Base-by-base conservation (phyloP, 2,888 invertebrate genomes). In the Pemphredon lugubris region DNA sequence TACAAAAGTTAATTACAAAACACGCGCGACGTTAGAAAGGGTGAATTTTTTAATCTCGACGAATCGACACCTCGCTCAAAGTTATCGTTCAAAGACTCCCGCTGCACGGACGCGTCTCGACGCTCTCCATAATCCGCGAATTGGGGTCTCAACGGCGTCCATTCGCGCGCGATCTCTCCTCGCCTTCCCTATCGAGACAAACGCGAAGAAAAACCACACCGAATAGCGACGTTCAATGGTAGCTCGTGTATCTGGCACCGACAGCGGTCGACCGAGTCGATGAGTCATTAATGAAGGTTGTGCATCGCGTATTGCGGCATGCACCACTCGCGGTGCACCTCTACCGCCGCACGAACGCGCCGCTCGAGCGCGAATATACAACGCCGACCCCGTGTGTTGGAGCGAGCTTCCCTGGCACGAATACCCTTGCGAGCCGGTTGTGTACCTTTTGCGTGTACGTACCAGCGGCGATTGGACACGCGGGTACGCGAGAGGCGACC, bases 231-330 rank as follows among this genome's bases (percentile, higher is more conserved):
- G 64, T 63, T 75, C 71, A 77, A 73, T 71, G 71, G 65, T 66
- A 68, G 69, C 60, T 71, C 58, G 73, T 57, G 68, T 68, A 75
- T 70, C 73, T 65, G 42, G 72, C 67, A 66, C 42, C 69, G 54
- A 47, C n/a, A 55, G 54, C 64, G 61, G 32, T 54, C 59, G 66
- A 26, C 26, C 50, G 61, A 70, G 55, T 60, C 75, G 75, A 81
- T 83, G 83, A 84, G 76, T 84, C 84, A 83, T 84, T 83, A 84
- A 83, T 74, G 83, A 83, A 81, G 81, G 76, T 71, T 79, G 81
- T 70, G 74, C 73, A 70, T 71, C 75, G 71, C 69, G 64, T 74
- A 81, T 78, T 78, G 78, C 84, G 64, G 83, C 73, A 79, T 71
- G 75, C 72, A 68, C 50, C 73, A 42, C 63, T 70, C 79, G 60